Percentiles rank a stretch among this genome's conserved stretches.
These are phyloP conservation scores for Otus scops DNA, from an alignment of 2,797 vertebrate species.

Conservation along the genomic window DNA sequence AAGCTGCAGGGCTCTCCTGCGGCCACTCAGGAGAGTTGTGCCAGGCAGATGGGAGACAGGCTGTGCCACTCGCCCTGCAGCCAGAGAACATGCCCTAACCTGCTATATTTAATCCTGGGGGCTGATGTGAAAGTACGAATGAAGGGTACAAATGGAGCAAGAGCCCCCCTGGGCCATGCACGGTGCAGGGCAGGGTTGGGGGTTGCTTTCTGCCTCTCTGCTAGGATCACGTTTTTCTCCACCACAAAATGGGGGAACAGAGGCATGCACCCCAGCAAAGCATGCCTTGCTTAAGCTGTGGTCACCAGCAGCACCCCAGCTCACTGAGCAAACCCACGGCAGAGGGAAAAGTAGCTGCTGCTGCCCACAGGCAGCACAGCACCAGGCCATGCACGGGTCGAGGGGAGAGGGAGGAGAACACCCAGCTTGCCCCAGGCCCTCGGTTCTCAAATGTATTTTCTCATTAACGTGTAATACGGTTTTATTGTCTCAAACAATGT, in stretches of 20 bases:
- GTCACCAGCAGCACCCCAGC: accelerated
- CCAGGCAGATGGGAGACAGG: accelerated
- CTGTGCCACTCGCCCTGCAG: accelerated
- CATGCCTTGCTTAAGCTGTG: accelerated
- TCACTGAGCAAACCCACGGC: accelerated
- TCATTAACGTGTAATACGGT: slow-evolving; percentile 72
- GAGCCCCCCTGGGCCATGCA: accelerated
- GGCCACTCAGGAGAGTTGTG: accelerated
- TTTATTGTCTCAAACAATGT: slow-evolving; percentile 74
- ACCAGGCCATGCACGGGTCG: not conserved
- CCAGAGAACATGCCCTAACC: not conserved
- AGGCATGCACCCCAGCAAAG: not conserved
- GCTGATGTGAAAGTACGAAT: accelerated
- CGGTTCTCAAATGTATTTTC: slow-evolving; percentile 68
- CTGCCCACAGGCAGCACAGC: not conserved
- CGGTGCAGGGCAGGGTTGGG: accelerated
- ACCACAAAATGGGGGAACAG: not conserved
- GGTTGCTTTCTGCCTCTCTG: not conserved
- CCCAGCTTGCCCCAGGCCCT: slow-evolving; percentile 56
- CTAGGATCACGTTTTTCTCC: not conserved
- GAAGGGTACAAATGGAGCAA: accelerated
- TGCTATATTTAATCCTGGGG: not conserved
- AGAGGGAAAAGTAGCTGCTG: not conserved
- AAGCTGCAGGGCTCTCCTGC: not conserved
- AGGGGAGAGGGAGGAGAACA: slow-evolving; percentile 26